Conservation (phyloP, 2,797 vertebrate genomes). For the Channa striata region DNA sequence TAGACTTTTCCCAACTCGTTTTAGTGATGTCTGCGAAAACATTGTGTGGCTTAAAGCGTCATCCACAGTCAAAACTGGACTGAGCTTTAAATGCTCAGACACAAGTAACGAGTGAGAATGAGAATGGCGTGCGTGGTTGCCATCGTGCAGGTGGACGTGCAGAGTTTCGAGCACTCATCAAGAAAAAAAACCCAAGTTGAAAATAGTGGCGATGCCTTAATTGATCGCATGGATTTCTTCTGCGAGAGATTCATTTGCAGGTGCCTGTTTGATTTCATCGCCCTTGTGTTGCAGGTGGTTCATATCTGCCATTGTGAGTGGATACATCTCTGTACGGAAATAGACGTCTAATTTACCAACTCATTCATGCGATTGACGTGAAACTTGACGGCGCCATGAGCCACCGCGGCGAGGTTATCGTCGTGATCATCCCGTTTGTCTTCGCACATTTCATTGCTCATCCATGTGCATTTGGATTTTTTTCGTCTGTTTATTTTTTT, state of each 20-base stretch:
- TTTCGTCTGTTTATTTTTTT: conserved; percentile 11
- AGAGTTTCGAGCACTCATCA: conserved; percentile 10
- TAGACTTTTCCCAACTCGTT: conserved; percentile 11
- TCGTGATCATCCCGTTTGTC: conserved; percentile 22
- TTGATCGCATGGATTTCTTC: neutral
- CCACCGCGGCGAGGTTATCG: neutral
- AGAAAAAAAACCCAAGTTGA: neutral
- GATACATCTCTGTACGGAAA: neutral
- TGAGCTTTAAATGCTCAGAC: conserved; percentile 15
- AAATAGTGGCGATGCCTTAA: neutral
- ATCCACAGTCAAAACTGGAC: neutral
- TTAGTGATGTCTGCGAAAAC: neutral
- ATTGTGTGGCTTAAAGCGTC: neutral
- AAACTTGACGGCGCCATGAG: neutral
- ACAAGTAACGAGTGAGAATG: too few relatives aligned
- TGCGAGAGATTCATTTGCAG: too few relatives aligned
- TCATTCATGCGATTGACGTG: neutral
- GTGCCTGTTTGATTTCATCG: neutral
- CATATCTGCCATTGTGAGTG: neutral
- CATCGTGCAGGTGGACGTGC: conserved; percentile 17
- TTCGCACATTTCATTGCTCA: conserved; percentile 10
- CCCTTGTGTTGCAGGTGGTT: neutral
- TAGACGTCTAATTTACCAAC: neutral
- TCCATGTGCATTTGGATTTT: conserved; percentile 9
- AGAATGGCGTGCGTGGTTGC: neutral